phyloP scores from a whole-genome alignment of 1,140 invertebrate genomes.

The Drosophila leontia region DNA sequence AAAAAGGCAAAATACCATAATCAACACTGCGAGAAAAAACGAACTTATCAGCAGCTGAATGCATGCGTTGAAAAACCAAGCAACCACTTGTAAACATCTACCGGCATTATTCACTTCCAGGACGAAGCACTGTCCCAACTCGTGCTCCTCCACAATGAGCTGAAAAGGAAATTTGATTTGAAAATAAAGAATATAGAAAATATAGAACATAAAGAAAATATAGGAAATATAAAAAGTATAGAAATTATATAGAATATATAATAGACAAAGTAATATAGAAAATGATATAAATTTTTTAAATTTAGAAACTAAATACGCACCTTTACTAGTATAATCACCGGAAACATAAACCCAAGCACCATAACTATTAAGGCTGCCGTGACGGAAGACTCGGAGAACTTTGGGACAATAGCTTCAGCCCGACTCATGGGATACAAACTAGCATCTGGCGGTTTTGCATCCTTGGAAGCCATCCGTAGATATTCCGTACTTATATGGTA shows the following conservation, averaged over 20 bases:
- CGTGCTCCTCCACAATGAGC: conserved; percentile 15
- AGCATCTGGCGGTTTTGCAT: not conserved
- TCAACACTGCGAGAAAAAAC: not conserved
- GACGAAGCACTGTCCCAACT: conserved; percentile 2
- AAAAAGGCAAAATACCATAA: not conserved
- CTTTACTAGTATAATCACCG: conserved; percentile 1
- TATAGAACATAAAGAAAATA: no score
- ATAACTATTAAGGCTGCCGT: not conserved
- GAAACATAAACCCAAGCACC: conserved; percentile 23
- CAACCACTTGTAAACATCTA: not conserved
- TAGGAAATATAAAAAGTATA: no score
- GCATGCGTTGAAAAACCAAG: conserved; percentile 9
- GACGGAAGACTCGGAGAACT: not conserved
- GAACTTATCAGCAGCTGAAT: not conserved
- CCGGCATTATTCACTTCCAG: conserved; percentile 5
- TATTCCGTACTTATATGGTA: conserved; percentile 8
- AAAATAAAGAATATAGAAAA: no score
- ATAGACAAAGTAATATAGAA: no score
- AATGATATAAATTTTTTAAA: not conserved
- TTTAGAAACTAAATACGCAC: not conserved
- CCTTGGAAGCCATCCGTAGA: not conserved
- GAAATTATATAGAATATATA: not conserved
- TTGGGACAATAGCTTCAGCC: fast-evolving
- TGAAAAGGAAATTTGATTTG: not conserved
- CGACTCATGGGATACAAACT: not conserved